Evolutionary conservation across 2,113 vertebrate species (phyloP).

Genomic region (Arothron firmamentum): DNA sequence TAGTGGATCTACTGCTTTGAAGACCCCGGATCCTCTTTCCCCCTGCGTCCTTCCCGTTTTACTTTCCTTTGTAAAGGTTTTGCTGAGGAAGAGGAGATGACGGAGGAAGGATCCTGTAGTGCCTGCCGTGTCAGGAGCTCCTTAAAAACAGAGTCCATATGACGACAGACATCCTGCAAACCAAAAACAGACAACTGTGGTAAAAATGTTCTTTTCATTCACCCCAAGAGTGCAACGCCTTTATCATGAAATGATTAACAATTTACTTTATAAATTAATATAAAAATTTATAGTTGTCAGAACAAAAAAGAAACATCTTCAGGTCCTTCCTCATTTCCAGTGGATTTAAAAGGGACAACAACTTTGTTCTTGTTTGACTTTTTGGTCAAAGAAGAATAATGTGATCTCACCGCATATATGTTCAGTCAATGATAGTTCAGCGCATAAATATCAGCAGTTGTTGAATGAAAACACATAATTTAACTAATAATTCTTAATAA

Average conservation of each 20-base stretch:
- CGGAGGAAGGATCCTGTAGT: conserved; percentile 33
- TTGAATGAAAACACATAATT: too few relatives aligned
- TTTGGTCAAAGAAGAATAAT: too few relatives aligned
- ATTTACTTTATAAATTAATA: neutral
- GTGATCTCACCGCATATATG: too few relatives aligned
- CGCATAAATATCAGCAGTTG: neutral
- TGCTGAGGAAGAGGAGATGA: conserved; percentile 28
- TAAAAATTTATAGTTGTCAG: too few relatives aligned
- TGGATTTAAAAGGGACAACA: too few relatives aligned
- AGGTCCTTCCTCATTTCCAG: too few relatives aligned
- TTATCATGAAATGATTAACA: neutral
- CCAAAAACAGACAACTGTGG: conserved; percentile 16
- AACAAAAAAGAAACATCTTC: too few relatives aligned
- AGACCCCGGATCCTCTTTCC: conserved; percentile 28
- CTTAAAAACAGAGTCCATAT: conserved; percentile 84
- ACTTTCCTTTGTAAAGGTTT: conserved; percentile 46
- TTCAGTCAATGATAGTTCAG: too few relatives aligned
- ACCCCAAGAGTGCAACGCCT: neutral
- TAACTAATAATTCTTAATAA: too few relatives aligned
- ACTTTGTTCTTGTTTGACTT: too few relatives aligned
- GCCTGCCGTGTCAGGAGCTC: conserved; percentile 74
- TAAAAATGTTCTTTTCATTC: neutral
- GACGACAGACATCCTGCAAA: conserved; percentile 74
- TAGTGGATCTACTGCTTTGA: conserved; percentile 45
- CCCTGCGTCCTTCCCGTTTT: conserved; percentile 30